phyloP scores from a whole-genome alignment of 2,113 vertebrate species.

The Thalassoma bifasciatum region DNA sequence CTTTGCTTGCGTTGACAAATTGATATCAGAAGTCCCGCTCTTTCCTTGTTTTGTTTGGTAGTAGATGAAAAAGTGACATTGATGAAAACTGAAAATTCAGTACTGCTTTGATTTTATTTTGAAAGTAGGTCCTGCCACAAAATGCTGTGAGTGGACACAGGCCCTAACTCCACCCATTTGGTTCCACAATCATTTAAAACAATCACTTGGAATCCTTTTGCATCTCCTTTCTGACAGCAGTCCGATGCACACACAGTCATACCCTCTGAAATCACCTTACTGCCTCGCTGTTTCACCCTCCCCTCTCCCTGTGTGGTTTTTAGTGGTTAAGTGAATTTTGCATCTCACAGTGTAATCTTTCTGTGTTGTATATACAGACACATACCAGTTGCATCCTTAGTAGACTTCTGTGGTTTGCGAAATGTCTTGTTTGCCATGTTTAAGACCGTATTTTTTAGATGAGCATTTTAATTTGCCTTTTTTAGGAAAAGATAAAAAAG shows the following conservation, averaged over 20 bases:
- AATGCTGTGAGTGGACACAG: too few species aligned
- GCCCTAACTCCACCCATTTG: slow-evolving; percentile 4
- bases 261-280: slow-evolving; percentile 49
- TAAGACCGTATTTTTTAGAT: slow-evolving; percentile 74
- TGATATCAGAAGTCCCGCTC: too few species aligned
- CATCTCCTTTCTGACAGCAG: slow-evolving; percentile 49
- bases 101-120: too few species aligned
- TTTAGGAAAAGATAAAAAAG: slow-evolving; percentile 53
- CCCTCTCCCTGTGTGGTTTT: slow-evolving; percentile 54
- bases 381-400: slow-evolving; percentile 78
- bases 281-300: slow-evolving; percentile 33
- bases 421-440: slow-evolving; percentile 79
- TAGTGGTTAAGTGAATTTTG: slow-evolving; percentile 74
- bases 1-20: too few species aligned
- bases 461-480: slow-evolving; percentile 70
- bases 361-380: slow-evolving; percentile 75
- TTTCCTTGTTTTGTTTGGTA: too few species aligned
- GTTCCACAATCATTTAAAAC: slow-evolving; percentile 26
- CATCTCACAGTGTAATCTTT: slow-evolving; percentile 79
- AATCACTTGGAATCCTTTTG: slow-evolving; percentile 21
- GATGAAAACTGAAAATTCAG: too few species aligned
- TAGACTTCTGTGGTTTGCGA: slow-evolving; percentile 75
- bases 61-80: too few species aligned
- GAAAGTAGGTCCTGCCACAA: too few species aligned
- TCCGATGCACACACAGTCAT: slow-evolving; percentile 60